These are phyloP conservation scores for Ctenopoma kingsleyae DNA, from an alignment of 2,797 vertebrate species.

Conservation along the genomic window DNA sequence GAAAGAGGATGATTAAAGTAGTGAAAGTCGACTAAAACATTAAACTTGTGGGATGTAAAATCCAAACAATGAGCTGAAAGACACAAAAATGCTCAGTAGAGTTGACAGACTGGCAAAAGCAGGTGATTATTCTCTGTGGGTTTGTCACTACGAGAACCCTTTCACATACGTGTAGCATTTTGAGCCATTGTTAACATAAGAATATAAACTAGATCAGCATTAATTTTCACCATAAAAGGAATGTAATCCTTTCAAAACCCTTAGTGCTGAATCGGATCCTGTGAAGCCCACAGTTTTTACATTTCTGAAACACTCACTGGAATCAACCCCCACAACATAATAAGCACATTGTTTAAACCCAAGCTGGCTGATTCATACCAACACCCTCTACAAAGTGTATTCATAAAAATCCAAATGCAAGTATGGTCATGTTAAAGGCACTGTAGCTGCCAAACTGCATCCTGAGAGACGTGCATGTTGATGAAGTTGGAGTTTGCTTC, in stretches of 20 bases:
- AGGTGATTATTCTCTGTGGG: not conserved
- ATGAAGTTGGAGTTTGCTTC: constrained; percentile 39
- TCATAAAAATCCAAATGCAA: constrained; percentile 23
- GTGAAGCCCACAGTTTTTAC: not conserved
- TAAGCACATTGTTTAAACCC: constrained; percentile 25
- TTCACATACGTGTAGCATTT: not conserved
- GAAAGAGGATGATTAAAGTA: not conserved
- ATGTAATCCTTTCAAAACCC: not conserved
- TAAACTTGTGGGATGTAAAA: not conserved
- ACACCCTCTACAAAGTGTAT: constrained; percentile 18
- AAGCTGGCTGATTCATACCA: constrained; percentile 28
- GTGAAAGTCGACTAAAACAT: not conserved
- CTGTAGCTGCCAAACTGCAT: constrained; percentile 47
- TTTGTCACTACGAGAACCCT: not conserved
- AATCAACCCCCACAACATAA: constrained; percentile 1
- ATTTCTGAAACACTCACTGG: not conserved
- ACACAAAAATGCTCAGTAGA: no score
- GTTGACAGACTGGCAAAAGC: not conserved
- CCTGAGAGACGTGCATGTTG: constrained; percentile 33
- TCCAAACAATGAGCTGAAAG: no score
- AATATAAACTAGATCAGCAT: not conserved
- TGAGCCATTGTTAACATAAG: not conserved
- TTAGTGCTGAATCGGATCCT: not conserved
- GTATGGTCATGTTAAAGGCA: constrained; percentile 43
- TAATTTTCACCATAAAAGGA: not conserved